phyloP scores from a whole-genome alignment of 2,888 invertebrate genomes.

The Anthrax anthrax region DNA sequence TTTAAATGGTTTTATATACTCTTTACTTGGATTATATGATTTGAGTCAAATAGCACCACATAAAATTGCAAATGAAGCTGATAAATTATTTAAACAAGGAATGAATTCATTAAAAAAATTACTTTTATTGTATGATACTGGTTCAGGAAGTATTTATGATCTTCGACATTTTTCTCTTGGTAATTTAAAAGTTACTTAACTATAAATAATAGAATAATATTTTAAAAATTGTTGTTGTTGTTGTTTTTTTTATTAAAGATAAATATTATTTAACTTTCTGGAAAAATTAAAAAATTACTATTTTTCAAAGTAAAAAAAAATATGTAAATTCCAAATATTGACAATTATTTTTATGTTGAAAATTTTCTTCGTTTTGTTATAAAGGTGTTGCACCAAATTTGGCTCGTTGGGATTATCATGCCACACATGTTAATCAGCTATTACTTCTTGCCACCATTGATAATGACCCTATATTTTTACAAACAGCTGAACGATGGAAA shows the following conservation, averaged over 20 bases:
- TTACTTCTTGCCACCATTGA: conserved; percentile 77
- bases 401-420: conserved; percentile 98
- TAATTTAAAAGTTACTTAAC: no score
- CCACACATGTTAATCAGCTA: conserved; percentile 93
- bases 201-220: no score
- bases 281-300: no score
- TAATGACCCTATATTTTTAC: conserved; percentile 61
- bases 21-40: conserved; percentile 90
- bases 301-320: no score
- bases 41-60: conserved; percentile 66
- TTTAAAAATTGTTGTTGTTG: no score
- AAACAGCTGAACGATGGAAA: conserved; percentile 84
- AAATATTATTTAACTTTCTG: no score
- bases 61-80: conserved; percentile 54
- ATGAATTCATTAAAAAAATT: conserved; percentile 76
- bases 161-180: conserved; percentile 83
- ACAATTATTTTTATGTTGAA: background rate
- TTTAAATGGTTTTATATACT: conserved; percentile 96
- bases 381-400: conserved; percentile 68
- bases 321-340: no score
- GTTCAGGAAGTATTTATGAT: conserved; percentile 92
- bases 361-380: background rate
- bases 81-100: conserved; percentile 66
- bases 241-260: no score
- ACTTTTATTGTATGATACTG: conserved; percentile 84